These are phyloP conservation scores for Papilio aristodemus DNA, from an alignment of 1,140 invertebrate genomes.

Conservation along the genomic window DNA sequence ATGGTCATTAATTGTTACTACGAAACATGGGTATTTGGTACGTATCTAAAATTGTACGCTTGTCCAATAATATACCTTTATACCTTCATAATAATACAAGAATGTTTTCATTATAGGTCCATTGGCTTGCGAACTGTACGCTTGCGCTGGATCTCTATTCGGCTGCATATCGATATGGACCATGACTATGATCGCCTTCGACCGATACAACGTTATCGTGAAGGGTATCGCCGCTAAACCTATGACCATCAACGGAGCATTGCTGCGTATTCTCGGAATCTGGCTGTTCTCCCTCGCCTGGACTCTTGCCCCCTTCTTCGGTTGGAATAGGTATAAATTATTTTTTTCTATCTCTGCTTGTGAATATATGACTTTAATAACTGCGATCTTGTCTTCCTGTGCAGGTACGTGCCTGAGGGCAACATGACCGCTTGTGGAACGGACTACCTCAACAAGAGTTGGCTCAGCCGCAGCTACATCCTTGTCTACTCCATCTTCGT, in stretches of 20 bases:
- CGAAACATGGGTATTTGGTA: conserved; percentile 92
- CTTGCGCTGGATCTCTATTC: conserved; percentile 88
- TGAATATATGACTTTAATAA: conserved; percentile 5
- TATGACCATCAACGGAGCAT: conserved; percentile 85
- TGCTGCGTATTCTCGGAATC: conserved; percentile 85
- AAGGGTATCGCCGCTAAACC: conserved; percentile 86
- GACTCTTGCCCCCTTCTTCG: conserved; percentile 86
- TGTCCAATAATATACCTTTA: not conserved
- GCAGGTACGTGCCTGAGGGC: conserved; percentile 88
- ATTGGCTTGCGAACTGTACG: conserved; percentile 91
- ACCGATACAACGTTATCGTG: conserved; percentile 94
- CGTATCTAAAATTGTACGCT: conserved; percentile 37
- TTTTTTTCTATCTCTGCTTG: not conserved
- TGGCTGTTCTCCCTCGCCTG: conserved; percentile 86
- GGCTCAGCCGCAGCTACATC: conserved; percentile 84
- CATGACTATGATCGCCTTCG: conserved; percentile 91
- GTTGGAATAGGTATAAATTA: conserved; percentile 83
- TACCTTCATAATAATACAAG: not conserved
- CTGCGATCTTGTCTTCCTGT: not conserved
- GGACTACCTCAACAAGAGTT: conserved; percentile 86
- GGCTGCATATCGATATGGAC: conserved; percentile 92
- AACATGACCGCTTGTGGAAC: conserved; percentile 91
- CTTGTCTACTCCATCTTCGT: conserved; percentile 83
- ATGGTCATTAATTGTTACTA: conserved; percentile 93
- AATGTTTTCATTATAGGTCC: conserved; percentile 79